Base-by-base conservation (phyloP, 2,888 invertebrate genomes). In the Cryptocheilus praepositus region DNA sequence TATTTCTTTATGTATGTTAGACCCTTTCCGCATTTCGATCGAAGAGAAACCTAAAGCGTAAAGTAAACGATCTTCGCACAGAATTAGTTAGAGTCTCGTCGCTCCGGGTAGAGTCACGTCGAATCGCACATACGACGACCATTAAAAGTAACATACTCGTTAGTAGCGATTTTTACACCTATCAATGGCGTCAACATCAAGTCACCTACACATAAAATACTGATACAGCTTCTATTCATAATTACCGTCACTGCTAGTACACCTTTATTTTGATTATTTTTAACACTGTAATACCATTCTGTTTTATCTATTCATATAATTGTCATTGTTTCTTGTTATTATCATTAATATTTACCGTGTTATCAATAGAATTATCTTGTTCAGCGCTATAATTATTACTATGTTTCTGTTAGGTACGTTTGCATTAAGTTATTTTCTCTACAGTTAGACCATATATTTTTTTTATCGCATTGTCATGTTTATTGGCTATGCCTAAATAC, bases 181-280 rank as follows among this genome's bases (percentile, higher is more conserved):
- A 54, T 54, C 53, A 58, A 64, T 28, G 28, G 57, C 46, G 43
- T 59, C 58, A 64, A 67, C 64, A 67, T 16, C 16, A 53, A 67
- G 19, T 58, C 63, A 51, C 21, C 59, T 54, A 61, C 53, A 65
- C 54, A 49, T 46, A 61, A 22, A 22, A 65, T 54, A 58, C 13
- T 49, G 25, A 62, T 56, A 66, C 18, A 22, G 46, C 51, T 61
- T 22, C 45, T 55, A 64, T 58, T 53, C 16, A 57, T 53, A 67
- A 16, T 19, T 67, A 58, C 53, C 54, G n/a, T 57, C 64, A 11
- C 36, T 36, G 13, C 54, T 64, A 67, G 46, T 43, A 59, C 62
- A 69, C 49, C 53, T 69, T 70, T 64, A 64, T 71, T 71, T 71
- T 71, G 71, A 71, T 71, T 71, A 61, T 70, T 64, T 60, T 69